Conservation (phyloP, 1,140 invertebrate species). For the Brachionus koreanus region DNA sequence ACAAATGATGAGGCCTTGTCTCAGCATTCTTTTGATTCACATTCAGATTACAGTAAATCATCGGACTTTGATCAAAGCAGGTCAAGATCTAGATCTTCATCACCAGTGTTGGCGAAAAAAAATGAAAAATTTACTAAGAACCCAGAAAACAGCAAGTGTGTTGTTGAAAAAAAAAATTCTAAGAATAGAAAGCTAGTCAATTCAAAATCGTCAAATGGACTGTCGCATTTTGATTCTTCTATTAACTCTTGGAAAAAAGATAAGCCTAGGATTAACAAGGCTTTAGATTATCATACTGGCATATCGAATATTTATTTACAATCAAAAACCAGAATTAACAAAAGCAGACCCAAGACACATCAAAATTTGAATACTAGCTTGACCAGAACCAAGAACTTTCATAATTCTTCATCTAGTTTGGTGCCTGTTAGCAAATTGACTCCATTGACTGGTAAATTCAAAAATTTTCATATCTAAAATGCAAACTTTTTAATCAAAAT, state of each 20-base stretch:
- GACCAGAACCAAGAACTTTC: not conserved
- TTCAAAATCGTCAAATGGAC: not conserved
- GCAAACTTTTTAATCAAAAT: not conserved
- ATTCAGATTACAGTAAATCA: constrained; percentile 7
- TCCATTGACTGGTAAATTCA: not conserved
- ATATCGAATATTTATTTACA: constrained; percentile 13
- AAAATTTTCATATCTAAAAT: not conserved
- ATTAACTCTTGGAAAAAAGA: constrained; percentile 4
- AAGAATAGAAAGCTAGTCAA: not conserved
- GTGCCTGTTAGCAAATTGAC: not conserved
- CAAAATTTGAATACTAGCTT: not conserved
- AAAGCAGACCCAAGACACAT: not conserved
- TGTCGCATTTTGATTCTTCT: not conserved
- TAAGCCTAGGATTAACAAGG: not conserved
- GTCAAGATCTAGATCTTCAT: not conserved
- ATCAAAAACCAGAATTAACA: not conserved
- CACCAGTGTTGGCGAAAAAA: not conserved
- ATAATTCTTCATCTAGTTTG: not conserved
- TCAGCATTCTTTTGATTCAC: constrained; percentile 5
- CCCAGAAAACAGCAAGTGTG: not conserved
- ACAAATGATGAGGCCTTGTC: not conserved
- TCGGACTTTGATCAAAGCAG: not conserved
- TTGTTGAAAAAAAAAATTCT: not conserved
- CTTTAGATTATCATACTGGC: not conserved
- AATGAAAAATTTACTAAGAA: not conserved